Conservation (phyloP, 2,888 invertebrate species). For the Norana najaformis region DNA sequence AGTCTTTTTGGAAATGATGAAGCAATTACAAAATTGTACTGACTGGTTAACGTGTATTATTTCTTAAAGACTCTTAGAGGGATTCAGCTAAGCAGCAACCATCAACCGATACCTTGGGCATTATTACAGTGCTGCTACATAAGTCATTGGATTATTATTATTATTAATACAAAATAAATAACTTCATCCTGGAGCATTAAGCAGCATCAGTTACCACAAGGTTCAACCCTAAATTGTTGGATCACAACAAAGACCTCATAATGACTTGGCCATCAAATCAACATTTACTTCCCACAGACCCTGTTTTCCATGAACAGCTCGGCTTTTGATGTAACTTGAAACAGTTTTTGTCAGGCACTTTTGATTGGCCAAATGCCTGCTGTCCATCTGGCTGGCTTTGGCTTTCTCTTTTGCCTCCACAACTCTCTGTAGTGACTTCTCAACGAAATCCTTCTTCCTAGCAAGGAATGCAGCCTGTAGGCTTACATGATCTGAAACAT, state of each 20-base stretch:
- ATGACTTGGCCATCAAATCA: not conserved
- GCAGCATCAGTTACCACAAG: not conserved
- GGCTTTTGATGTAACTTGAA: constrained; percentile 8
- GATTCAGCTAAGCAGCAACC: too few species aligned
- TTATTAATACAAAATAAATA: too few species aligned
- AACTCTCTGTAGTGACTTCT: constrained; percentile 18
- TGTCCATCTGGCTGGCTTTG: not conserved
- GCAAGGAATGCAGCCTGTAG: constrained; percentile 28
- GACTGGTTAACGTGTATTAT: not conserved
- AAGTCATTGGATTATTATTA: too few species aligned
- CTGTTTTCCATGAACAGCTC: constrained; percentile 1
- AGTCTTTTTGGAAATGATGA: not conserved
- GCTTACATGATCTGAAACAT: not conserved
- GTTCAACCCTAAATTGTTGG: not conserved
- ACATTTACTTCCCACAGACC: constrained; percentile 4
- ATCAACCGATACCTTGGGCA: too few species aligned
- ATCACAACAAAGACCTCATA: not conserved
- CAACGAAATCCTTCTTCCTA: constrained; percentile 28
- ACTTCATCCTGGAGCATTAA: not conserved
- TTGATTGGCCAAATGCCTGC: not conserved
- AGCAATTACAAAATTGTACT: not conserved
- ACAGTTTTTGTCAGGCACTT: not conserved
- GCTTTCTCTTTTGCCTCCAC: constrained; percentile 18
- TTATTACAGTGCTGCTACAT: too few species aligned
- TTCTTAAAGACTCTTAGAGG: not conserved